Percentiles rank a stretch among this genome's conserved stretches.
Evolutionary conservation across 2,113 vertebrate species (phyloP).

Genomic region (Sphyrna mokarran): DNA sequence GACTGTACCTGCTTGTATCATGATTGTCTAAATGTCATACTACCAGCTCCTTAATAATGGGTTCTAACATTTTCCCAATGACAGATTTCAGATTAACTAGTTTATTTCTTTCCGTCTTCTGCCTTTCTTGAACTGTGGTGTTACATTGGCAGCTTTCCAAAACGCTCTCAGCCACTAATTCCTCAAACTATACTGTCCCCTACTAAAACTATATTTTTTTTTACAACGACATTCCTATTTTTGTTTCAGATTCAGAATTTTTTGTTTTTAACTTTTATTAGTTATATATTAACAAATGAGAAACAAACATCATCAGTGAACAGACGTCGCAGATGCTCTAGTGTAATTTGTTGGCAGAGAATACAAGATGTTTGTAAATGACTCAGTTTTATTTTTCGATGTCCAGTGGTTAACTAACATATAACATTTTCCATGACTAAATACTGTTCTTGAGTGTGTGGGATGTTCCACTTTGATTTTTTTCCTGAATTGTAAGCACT

Average conservation of each 20-base stretch:
- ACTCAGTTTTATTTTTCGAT: slow-evolving; percentile 6
- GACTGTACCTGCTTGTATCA: too few relatives aligned
- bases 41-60: too few relatives aligned
- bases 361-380: not conserved
- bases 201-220: too few relatives aligned
- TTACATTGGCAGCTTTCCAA: too few relatives aligned
- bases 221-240: not conserved
- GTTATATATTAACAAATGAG: not conserved
- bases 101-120: too few relatives aligned
- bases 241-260: not conserved
- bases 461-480: not conserved
- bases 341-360: not conserved
- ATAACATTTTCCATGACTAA: slow-evolving; percentile 8
- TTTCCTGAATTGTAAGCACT: not conserved
- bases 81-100: too few relatives aligned
- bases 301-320: not conserved
- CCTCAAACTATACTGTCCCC: too few relatives aligned
- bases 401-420: not conserved
- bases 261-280: slow-evolving; percentile 3
- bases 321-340: not conserved
- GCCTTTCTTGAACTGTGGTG: too few relatives aligned
- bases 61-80: too few relatives aligned
- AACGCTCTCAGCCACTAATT: too few relatives aligned
- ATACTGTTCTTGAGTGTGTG: not conserved
- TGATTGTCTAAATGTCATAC: too few relatives aligned